Conservation (phyloP, 2,888 invertebrate genomes). For the Rhagophthalmus giganteus region DNA sequence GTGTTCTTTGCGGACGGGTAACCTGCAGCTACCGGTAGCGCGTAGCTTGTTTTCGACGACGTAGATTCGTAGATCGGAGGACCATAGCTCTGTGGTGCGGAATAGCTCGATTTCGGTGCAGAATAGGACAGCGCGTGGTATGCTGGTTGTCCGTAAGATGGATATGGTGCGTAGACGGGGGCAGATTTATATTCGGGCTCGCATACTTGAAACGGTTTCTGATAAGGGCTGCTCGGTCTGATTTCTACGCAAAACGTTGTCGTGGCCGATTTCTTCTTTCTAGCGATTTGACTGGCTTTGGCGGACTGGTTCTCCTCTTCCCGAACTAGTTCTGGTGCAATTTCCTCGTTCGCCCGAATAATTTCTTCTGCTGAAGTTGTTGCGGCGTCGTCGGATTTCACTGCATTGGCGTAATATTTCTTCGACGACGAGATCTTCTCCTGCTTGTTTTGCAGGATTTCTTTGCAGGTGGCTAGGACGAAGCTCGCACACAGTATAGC, state of each 20-base stretch:
- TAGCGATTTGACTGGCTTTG: conserved; percentile 28
- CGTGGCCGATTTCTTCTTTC: conserved; percentile 52
- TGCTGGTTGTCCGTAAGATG: conserved; percentile 18
- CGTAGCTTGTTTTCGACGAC: conserved; percentile 23
- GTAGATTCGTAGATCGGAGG: conserved; percentile 19
- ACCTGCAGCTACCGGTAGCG: conserved; percentile 30
- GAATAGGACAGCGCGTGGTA: conserved; percentile 16
- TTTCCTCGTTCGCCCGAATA: conserved; percentile 1
- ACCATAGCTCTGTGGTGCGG: conserved; percentile 7
- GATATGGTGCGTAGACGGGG: conserved; percentile 16
- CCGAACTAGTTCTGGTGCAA: conserved; percentile 14
- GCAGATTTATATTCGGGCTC: conserved; percentile 39
- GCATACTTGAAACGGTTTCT: conserved; percentile 53
- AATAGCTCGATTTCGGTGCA: conserved; percentile 2
- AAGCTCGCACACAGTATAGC: conserved; percentile 8
- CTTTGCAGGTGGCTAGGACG: neutral
- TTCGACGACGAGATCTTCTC: neutral
- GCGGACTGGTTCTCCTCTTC: too few relatives aligned
- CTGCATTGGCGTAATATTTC: neutral
- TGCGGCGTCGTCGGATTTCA: neutral
- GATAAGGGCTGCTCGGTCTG: conserved; percentile 49
- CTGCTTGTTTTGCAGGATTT: neutral
- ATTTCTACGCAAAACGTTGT: conserved; percentile 58
- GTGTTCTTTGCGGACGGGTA: conserved; percentile 13
- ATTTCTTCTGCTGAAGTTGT: conserved; percentile 6